Evolutionary conservation across 2,113 vertebrate genomes (phyloP).

Genomic region (Mobula birostris): DNA sequence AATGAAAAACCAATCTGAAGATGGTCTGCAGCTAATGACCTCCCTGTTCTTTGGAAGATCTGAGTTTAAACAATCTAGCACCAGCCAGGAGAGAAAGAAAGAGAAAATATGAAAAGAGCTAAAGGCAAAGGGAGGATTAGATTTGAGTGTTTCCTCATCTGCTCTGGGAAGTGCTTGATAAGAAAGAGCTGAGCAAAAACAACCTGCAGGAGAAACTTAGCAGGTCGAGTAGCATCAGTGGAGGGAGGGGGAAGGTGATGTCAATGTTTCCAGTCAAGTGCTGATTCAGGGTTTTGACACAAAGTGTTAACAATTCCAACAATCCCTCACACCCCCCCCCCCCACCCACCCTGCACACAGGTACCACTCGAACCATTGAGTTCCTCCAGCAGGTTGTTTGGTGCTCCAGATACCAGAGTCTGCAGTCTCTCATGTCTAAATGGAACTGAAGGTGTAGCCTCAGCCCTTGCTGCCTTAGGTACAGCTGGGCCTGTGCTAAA

Average conservation of each 20-base stretch:
- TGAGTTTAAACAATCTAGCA: background rate
- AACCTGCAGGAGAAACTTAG: too few relatives aligned
- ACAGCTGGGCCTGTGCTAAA: background rate
- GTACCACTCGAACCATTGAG: too few relatives aligned
- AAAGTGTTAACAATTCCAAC: too few relatives aligned
- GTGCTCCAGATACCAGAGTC: too few relatives aligned
- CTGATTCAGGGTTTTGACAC: too few relatives aligned
- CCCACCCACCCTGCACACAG: too few relatives aligned
- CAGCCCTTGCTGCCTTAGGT: background rate
- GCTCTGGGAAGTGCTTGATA: background rate
- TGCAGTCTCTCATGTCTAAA: background rate
- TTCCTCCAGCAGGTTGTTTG: too few relatives aligned
- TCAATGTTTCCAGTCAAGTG: too few relatives aligned
- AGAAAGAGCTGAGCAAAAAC: background rate
- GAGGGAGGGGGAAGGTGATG: too few relatives aligned
- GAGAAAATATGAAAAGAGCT: background rate
- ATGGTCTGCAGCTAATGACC: background rate
- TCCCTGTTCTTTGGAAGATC: background rate
- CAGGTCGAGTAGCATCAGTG: too few relatives aligned
- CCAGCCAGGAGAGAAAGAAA: background rate
- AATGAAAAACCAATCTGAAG: background rate
- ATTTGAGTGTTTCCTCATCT: background rate
- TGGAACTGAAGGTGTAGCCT: background rate
- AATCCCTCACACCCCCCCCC: too few relatives aligned
- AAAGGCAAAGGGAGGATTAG: background rate